Evolutionary conservation across 2,113 vertebrate species (phyloP).

Genomic region (Delphinapterus leucas): DNA sequence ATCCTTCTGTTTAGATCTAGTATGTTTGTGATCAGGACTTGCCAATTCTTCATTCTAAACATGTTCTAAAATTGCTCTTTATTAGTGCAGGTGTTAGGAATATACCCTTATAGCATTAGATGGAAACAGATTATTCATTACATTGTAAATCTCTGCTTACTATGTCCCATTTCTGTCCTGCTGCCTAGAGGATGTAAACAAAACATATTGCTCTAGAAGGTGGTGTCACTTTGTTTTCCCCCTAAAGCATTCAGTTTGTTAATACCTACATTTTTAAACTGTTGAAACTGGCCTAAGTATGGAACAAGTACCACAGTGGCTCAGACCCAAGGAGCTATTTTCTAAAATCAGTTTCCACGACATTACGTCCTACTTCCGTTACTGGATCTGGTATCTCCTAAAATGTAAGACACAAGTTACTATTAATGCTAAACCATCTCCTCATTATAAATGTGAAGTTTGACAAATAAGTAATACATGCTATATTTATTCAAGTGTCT

Average conservation of each 20-base stretch:
- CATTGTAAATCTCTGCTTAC: not conserved
- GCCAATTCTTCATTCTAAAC: not conserved
- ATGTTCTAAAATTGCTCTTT: not conserved
- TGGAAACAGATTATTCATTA: not conserved
- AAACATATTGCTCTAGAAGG: not conserved
- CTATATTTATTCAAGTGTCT: constrained; percentile 41
- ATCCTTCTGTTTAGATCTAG: not conserved
- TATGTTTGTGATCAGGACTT: not conserved
- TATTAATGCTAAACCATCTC: constrained; percentile 65
- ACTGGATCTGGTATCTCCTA: constrained; percentile 28
- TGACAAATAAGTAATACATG: constrained; percentile 62
- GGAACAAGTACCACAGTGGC: not conserved
- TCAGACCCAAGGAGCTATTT: constrained; percentile 41
- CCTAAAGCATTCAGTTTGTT: not conserved
- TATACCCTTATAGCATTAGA: not conserved
- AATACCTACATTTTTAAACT: not conserved
- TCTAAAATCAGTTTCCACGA: constrained; percentile 35
- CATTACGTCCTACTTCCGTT: constrained; percentile 63
- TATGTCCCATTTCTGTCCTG: not conserved
- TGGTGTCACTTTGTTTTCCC: not conserved
- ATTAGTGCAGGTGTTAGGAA: not conserved
- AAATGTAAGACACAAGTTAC: constrained; percentile 54
- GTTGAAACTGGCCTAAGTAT: not conserved
- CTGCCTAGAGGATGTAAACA: not conserved
- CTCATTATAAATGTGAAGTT: constrained; percentile 61